These are phyloP conservation scores for Morpho achilles DNA, from an alignment of 2,888 invertebrate species.

Conservation along the genomic window DNA sequence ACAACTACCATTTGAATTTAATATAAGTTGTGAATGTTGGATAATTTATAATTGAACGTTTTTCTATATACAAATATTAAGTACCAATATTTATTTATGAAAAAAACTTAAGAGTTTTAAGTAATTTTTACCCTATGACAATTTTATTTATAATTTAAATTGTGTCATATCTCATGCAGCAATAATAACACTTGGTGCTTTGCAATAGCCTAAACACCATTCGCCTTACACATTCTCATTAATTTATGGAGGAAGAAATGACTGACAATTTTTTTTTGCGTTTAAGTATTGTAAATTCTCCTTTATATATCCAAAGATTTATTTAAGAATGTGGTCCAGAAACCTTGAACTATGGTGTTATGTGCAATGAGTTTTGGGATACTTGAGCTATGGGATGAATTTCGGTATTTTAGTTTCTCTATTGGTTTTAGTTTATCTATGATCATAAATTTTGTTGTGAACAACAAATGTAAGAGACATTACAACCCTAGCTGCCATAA, in stretches of 20 bases:
- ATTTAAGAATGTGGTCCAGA: conserved; percentile 18
- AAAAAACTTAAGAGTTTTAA: background rate
- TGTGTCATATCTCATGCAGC: conserved; percentile 20
- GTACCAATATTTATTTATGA: conserved; percentile 31
- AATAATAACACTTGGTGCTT: conserved; percentile 30
- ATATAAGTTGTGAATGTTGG: no score
- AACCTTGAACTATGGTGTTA: background rate
- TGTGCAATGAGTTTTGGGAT: conserved; percentile 1
- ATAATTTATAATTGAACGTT: no score
- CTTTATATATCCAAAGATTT: conserved; percentile 22
- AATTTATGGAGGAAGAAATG: conserved; percentile 13
- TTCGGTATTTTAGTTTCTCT: background rate
- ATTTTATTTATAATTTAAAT: conserved; percentile 36
- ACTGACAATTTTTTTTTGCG: conserved; percentile 8
- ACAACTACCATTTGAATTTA: no score
- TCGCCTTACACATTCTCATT: conserved; percentile 12
- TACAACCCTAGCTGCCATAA: conserved; percentile 60
- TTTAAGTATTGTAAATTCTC: conserved; percentile 2
- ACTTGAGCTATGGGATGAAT: conserved; percentile 1
- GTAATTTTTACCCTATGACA: conserved; percentile 44
- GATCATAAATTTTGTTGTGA: conserved; percentile 8
- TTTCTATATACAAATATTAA: no score
- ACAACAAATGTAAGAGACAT: conserved; percentile 4
- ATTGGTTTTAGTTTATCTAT: background rate
- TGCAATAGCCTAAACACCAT: conserved; percentile 21